Evolutionary conservation across 2,797 vertebrate genomes (phyloP), one percentile per base, ranked within the genome.

Genomic region (Orientallactaga sibirica): DNA sequence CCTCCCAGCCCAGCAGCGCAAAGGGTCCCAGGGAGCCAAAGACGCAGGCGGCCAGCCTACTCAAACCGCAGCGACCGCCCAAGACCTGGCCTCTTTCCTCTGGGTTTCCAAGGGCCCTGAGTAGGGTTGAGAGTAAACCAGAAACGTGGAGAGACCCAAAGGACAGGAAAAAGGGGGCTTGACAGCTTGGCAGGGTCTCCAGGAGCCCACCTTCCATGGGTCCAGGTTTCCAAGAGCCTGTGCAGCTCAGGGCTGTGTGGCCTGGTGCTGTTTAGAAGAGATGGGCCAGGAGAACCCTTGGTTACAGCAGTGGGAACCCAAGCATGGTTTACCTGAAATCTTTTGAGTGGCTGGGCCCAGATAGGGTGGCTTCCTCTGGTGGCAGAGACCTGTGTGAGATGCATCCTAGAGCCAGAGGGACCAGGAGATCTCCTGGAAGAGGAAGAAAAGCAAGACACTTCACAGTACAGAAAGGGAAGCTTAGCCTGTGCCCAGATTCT

Each of bases 161-260:
- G 33, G 19, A 41, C 37, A n/a, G 8, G 89, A 43, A 67, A 15
- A 18, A 64, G 55, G 22, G 74, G 43, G 12, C 22, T n/a, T 67
- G 55, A 1, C 0, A 10, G 20, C 33, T 11, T 6, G 25, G 29
- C 18, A 7, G 0, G 16, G 19, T 8, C 7, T 0, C 0, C 0
- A 9, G 55, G 11, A 11, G 33, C 25, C 71, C 25, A 6, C 37
- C 0, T 24, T 18, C 33, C 8, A 7, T 5, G 19, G 29, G 3
- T 25, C 22, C 22, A 15, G 3, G 37, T 33, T 18, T n/a, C 24
- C 20, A 0, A 0, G 7, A 11, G 12, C 41, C 41, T 3, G 0
- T 2, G 25, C 22, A 52, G 19, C 66, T 73, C 33, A 1, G 75
- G 67, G 27, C 55, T 52, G 8, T 2, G 64, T n/a, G 12, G 4